phyloP scores from a whole-genome alignment of 2,888 invertebrate genomes.

The Seira musarum region DNA sequence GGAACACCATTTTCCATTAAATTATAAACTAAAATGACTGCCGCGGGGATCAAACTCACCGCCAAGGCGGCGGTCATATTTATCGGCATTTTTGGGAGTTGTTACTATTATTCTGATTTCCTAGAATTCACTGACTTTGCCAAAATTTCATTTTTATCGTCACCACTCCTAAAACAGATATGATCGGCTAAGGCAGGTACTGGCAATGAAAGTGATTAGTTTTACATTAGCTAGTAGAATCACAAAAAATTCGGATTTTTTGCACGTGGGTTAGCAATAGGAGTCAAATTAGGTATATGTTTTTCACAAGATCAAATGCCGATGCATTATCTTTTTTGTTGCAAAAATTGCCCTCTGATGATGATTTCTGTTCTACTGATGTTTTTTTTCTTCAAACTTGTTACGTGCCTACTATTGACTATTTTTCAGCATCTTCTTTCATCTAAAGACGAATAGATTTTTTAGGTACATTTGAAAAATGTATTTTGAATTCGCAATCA shows the following conservation, averaged over 20 bases:
- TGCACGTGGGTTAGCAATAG: too few species aligned
- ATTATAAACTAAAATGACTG: constrained; percentile 52
- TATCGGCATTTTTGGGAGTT: constrained; percentile 58
- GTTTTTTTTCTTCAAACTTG: too few species aligned
- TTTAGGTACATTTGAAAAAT: too few species aligned
- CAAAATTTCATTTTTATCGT: background rate
- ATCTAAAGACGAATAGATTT: too few species aligned
- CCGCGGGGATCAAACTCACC: constrained; percentile 60
- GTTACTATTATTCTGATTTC: too few species aligned
- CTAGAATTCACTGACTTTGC: background rate
- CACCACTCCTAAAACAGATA: background rate
- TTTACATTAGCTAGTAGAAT: too few species aligned
- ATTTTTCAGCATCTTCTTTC: constrained; percentile 5
- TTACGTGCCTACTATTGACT: constrained; percentile 3
- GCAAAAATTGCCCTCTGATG: background rate
- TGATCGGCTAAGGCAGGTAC: too few species aligned
- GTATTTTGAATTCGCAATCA: too few species aligned
- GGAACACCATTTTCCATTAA: constrained; percentile 49
- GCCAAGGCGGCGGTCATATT: constrained; percentile 49
- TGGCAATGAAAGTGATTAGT: too few species aligned
- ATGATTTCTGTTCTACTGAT: constrained; percentile 15
- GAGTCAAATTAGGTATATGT: too few species aligned
- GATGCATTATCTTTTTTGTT: background rate
- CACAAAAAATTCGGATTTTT: too few species aligned
- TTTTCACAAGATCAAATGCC: too few species aligned